These are phyloP conservation scores for Glossosoma conforme DNA, from an alignment of 1,140 invertebrate species.

Conservation along the genomic window DNA sequence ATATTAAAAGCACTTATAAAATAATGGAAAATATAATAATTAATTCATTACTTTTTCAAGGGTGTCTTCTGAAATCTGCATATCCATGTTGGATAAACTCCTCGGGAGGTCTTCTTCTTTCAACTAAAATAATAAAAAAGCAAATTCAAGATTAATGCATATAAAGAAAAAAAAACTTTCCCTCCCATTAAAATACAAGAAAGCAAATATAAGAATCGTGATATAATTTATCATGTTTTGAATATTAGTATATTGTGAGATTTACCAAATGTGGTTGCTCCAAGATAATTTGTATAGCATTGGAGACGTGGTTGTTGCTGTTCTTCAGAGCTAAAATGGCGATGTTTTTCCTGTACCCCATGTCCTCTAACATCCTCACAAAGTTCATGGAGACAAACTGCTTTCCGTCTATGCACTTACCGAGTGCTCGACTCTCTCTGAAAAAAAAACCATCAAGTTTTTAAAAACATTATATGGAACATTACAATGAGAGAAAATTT, in stretches of 20 bases:
- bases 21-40: no score
- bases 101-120: constrained; percentile 20
- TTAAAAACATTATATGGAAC: constrained; percentile 5
- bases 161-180: no score
- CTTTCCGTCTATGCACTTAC: constrained; percentile 45
- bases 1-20: no score
- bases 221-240: no score
- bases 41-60: no score
- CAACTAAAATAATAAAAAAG: constrained; percentile 29
- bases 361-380: constrained; percentile 55
- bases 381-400: constrained; percentile 51
- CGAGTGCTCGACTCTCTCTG: constrained; percentile 43
- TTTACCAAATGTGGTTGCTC: constrained; percentile 50
- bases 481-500: background rate
- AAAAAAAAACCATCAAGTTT: constrained; percentile 20
- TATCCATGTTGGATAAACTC: no score
- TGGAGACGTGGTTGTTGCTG: constrained; percentile 61
- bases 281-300: constrained; percentile 60
- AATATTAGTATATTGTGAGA: constrained; percentile 3
- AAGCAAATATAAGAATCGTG: no score
- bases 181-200: no score
- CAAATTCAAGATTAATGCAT: background rate
- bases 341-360: constrained; percentile 59
- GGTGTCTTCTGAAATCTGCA: no score
- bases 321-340: constrained; percentile 56